Evolutionary conservation across 2,113 vertebrate genomes (phyloP).

Genomic region (Suricata suricatta): DNA sequence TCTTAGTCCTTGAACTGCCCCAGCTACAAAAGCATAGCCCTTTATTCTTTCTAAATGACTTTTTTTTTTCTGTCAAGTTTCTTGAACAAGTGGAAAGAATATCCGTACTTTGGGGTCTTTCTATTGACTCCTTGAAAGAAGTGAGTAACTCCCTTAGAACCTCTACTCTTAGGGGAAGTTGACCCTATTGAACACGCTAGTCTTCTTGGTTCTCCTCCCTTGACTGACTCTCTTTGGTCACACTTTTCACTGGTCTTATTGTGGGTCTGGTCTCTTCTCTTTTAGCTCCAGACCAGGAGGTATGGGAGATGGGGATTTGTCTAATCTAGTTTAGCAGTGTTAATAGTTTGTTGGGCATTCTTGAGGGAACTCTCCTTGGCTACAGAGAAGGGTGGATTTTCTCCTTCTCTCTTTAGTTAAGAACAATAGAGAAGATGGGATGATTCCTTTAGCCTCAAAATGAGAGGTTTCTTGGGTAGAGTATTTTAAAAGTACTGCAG

Average conservation of each 20-base stretch:
- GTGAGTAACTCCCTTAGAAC: neutral
- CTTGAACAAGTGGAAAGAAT: slow-evolving; percentile 8
- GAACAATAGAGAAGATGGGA: neutral
- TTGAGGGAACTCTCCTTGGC: neutral
- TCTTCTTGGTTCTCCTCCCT: neutral
- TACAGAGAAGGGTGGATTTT: slow-evolving; percentile 2
- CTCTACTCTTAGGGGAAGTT: neutral
- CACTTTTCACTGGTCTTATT: neutral
- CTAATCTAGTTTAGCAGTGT: neutral
- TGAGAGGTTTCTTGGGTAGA: neutral
- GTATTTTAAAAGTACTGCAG: neutral
- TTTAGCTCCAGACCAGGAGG: neutral
- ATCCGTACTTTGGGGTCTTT: neutral
- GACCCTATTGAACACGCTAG: neutral
- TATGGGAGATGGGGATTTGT: neutral
- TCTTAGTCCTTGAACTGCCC: neutral
- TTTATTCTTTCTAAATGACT: slow-evolving; percentile 8
- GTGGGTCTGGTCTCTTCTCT: neutral
- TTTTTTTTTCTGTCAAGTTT: neutral
- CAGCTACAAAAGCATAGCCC: neutral
- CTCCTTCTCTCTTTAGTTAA: neutral
- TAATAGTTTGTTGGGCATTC: neutral
- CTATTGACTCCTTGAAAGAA: slow-evolving; percentile 7
- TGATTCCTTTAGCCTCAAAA: neutral
- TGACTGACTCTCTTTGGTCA: neutral